Percentiles rank a stretch among this genome's conserved stretches.
Conservation (phyloP, 2,888 invertebrate genomes). For the Prenolepis imparis region DNA sequence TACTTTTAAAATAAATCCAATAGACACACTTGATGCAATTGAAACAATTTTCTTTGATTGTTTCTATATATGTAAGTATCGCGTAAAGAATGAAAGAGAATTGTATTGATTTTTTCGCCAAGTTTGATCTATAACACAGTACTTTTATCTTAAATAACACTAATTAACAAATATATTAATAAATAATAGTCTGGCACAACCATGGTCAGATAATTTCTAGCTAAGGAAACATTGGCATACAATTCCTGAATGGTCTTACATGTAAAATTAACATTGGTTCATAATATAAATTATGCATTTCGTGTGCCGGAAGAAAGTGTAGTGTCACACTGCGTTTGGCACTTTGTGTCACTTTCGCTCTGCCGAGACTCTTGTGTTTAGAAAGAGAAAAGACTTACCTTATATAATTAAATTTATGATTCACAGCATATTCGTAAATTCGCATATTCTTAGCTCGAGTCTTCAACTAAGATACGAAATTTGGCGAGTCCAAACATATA, state of each 20-base stretch:
- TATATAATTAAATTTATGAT: conserved; percentile 31
- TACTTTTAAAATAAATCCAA: not conserved
- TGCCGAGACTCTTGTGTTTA: not conserved
- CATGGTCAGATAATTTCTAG: conserved; percentile 70
- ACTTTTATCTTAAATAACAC: conserved; percentile 40
- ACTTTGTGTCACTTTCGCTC: conserved; percentile 49
- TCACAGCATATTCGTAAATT: conserved; percentile 46
- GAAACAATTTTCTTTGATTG: not conserved
- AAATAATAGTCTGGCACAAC: conserved; percentile 76
- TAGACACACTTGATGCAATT: not conserved
- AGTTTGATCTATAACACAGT: not conserved
- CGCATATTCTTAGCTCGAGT: conserved; percentile 20
- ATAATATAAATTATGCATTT: conserved; percentile 37
- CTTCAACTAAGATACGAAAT: not conserved
- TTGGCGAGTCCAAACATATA: not conserved
- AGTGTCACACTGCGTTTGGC: conserved; percentile 45
- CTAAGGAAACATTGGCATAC: conserved; percentile 54
- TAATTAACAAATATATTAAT: conserved; percentile 64
- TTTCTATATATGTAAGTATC: conserved; percentile 17
- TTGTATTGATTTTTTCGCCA: not conserved
- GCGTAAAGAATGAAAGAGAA: conserved; percentile 7
- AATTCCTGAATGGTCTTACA: conserved; percentile 30
- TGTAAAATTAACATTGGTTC: not conserved
- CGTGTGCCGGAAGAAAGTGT: not conserved
- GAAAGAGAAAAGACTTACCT: conserved; percentile 10